Conservation (phyloP, 1,140 invertebrate genomes). For the Agrypnia vestita region DNA sequence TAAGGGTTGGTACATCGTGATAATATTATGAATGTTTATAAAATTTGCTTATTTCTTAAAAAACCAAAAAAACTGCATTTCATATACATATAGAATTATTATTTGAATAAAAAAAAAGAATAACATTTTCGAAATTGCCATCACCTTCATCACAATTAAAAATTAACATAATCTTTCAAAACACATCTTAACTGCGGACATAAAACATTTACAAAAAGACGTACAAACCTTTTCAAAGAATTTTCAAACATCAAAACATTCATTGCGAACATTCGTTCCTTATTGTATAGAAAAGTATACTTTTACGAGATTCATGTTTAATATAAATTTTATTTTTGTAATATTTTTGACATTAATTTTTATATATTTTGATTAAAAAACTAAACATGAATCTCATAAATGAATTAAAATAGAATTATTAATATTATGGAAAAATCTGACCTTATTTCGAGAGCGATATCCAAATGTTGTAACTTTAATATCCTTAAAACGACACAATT, state of each 20-base stretch:
- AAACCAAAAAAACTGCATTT: too few species aligned
- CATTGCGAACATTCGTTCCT: neutral
- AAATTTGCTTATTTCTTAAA: too few species aligned
- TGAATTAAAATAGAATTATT: neutral
- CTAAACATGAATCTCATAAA: neutral
- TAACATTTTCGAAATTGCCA: constrained; percentile 2
- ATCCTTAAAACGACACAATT: constrained; percentile 14
- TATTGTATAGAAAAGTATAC: neutral
- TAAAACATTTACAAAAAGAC: neutral
- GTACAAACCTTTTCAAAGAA: too few species aligned
- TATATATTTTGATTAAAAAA: neutral
- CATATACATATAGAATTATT: too few species aligned
- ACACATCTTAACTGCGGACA: too few species aligned
- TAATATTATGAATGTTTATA: too few species aligned
- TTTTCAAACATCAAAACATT: too few species aligned
- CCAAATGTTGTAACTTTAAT: constrained; percentile 9
- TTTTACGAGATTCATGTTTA: neutral
- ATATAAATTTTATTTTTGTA: too few species aligned
- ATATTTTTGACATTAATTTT: too few species aligned
- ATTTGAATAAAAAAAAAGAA: too few species aligned
- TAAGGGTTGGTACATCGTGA: too few species aligned
- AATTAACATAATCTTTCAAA: neutral
- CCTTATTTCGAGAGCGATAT: constrained; percentile 17
- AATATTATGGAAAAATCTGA: constrained; percentile 30
- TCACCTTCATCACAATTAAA: neutral